Evolutionary conservation across 2,113 vertebrate genomes (phyloP), one percentile per base, ranked within the genome.

Genomic region (Donacobius atricapilla): DNA sequence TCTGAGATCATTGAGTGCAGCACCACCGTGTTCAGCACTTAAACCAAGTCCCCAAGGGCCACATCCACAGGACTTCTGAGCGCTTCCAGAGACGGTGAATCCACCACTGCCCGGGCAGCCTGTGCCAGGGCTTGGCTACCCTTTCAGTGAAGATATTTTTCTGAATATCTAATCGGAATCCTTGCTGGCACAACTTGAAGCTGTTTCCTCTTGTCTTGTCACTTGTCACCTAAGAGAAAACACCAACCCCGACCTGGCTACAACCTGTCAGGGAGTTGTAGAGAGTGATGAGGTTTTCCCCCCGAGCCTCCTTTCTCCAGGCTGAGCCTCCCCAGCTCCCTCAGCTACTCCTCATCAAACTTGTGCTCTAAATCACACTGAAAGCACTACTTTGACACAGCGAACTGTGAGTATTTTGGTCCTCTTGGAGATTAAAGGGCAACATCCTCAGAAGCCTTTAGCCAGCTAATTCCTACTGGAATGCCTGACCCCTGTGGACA

Each of bases 401-500:
- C 12, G 56, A 76, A 77, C 70, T 39, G 51, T 20, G 35, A 73
- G 17, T 9, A 72, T 8, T 12, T 72, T 24, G 69, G 58, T 1
- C 28, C 33, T 58, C 42, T 45, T 15, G 28, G 40, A 90, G 47
- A 51, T 51, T 73, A 15, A 83, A 94, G 22, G 65, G 33, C 40
- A 93, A 33, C 33, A 81, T 16, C 68, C 50, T 75, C 23, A 39
- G 42, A 70, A 89, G 30, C 58, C 42, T 51, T 53, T 44, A 70
- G 72, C 18, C 56, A 80, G 42, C 63, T 65, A 65, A 73, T 50
- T 90, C 37, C 58, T 54, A 10, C 54, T n/a, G 71, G 31, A 88
- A 50, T 2, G 0, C 24, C 5, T 7, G 64, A 56, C 20, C 58
- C 53, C 39, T 27, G 25, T 1, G 3, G 37, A 57, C 0, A 3